A percentile compares a stretch with the other conserved stretches of the same genome.
phyloP scores from a whole-genome alignment of 2,888 invertebrate species.

The Kryphioiulus occultus region DNA sequence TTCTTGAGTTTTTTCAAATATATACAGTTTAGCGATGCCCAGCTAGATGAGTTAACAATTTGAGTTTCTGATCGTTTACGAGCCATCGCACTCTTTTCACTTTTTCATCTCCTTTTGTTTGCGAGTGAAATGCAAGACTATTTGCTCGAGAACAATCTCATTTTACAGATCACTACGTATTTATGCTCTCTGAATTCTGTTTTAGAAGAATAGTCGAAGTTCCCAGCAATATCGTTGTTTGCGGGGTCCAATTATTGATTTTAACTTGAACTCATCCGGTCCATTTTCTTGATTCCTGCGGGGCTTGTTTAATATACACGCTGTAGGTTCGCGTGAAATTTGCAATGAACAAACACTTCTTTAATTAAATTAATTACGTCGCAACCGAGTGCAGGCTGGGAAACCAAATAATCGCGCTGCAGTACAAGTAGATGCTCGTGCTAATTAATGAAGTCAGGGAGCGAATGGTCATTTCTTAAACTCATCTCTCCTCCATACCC shows the following conservation, averaged over 20 bases:
- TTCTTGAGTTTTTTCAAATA: too few species aligned
- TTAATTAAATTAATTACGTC: slow-evolving; percentile 20
- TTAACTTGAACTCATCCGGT: not conserved
- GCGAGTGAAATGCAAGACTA: too few species aligned
- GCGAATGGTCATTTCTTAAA: slow-evolving; percentile 19
- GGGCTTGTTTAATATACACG: slow-evolving; percentile 18
- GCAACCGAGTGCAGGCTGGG: not conserved
- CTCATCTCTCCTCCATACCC: not conserved
- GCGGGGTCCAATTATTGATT: not conserved
- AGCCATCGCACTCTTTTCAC: not conserved
- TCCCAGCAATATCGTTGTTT: too few species aligned
- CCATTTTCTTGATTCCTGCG: not conserved
- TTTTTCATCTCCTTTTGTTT: too few species aligned
- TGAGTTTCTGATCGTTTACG: too few species aligned
- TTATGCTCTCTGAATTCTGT: not conserved
- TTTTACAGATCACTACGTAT: not conserved
- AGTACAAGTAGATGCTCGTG: not conserved
- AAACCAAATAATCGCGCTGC: not conserved
- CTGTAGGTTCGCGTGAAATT: not conserved
- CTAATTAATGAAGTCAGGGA: slow-evolving; percentile 17
- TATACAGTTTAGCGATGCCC: too few species aligned
- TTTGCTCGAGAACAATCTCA: too few species aligned
- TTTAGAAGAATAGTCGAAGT: not conserved
- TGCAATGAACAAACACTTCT: slow-evolving; percentile 10
- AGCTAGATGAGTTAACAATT: too few species aligned